Conservation (phyloP, 37 sponge, comb jelly and placozoan species). For the Halichondria panicea region DNA sequence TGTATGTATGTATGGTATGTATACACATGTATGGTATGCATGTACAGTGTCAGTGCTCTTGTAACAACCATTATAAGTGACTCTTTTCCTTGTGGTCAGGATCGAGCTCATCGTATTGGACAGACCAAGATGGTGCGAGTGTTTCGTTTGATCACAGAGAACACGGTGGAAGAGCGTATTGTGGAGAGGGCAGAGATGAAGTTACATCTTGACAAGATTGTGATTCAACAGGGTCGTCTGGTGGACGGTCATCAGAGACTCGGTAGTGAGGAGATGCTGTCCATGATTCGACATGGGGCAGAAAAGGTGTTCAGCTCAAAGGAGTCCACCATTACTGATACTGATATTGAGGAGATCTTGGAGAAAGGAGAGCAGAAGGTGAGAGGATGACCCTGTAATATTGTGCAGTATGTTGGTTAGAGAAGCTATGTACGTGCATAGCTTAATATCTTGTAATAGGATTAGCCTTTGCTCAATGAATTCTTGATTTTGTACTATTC, state of each 20-base stretch:
- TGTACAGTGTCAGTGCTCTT: too few species aligned
- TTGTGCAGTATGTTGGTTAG: neutral
- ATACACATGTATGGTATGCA: neutral
- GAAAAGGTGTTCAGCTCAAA: constrained; percentile 86
- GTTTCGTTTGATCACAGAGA: constrained; percentile 91
- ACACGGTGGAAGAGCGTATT: constrained; percentile 97
- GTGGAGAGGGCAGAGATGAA: constrained; percentile 98
- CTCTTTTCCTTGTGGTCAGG: constrained; percentile 51
- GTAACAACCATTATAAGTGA: too few species aligned
- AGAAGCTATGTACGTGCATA: neutral
- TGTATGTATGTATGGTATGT: neutral
- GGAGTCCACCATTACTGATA: constrained; percentile 87
- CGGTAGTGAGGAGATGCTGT: constrained; percentile 95
- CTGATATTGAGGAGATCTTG: constrained; percentile 84
- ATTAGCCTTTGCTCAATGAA: neutral
- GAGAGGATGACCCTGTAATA: neutral
- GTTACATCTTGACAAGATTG: constrained; percentile 88
- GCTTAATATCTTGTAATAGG: neutral
- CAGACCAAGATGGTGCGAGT: constrained; percentile 91
- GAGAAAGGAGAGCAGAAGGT: constrained; percentile 83
- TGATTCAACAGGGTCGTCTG: constrained; percentile 98
- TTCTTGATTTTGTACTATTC: neutral
- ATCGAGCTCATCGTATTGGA: constrained; percentile 98
- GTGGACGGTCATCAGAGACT: constrained; percentile 81
- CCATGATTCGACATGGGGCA: constrained; percentile 97